These are phyloP conservation scores for Poecilia latipinna DNA, from an alignment of 2,113 vertebrate species.

Conservation along the genomic window DNA sequence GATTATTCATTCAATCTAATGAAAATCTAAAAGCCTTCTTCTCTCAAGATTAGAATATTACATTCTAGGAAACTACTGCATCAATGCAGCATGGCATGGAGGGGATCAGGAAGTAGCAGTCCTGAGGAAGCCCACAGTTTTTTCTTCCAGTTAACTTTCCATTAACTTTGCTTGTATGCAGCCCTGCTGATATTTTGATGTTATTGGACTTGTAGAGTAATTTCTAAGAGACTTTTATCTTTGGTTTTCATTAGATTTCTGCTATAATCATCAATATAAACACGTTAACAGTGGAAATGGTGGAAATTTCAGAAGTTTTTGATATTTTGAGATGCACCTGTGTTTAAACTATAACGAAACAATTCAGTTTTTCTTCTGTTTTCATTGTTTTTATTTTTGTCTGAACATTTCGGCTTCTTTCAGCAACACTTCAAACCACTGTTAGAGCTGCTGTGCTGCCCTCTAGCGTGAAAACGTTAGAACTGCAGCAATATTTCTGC, in stretches of 20 bases:
- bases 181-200: too few species aligned
- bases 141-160: neutral
- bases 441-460: conserved; percentile 48
- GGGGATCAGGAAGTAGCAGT: too few species aligned
- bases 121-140: neutral
- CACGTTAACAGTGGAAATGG: neutral
- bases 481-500: conserved; percentile 27
- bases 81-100: neutral
- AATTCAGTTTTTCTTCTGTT: conserved; percentile 1
- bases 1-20: neutral
- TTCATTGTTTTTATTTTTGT: conserved; percentile 22
- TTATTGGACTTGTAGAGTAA: too few species aligned
- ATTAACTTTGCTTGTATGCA: neutral
- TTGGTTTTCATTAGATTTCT: too few species aligned
- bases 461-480: conserved; percentile 46
- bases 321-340: neutral
- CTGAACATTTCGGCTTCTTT: conserved; percentile 65
- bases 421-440: conserved; percentile 43
- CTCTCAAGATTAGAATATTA: neutral
- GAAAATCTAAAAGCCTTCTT: neutral
- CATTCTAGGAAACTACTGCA: neutral
- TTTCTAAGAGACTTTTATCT: too few species aligned
- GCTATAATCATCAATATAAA: too few species aligned
- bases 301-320: conserved; percentile 4
- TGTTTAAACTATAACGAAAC: conserved; percentile 8